These are phyloP conservation scores for Argentina silus DNA, from an alignment of 2,797 vertebrate genomes.

Conservation along the genomic window DNA sequence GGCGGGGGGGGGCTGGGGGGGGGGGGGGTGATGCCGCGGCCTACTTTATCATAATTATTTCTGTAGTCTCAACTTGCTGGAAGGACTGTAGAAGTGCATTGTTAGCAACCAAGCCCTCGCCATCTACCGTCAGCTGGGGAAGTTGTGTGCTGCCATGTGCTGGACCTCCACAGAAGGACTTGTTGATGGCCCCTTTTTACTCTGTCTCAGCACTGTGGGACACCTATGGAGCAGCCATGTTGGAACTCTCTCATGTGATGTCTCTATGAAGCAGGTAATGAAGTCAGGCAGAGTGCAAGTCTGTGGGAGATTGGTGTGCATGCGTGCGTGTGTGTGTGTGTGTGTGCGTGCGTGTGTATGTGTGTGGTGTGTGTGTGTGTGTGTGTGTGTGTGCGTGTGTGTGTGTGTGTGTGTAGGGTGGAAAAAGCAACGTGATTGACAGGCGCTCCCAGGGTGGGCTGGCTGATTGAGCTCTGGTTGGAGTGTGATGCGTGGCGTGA, in stretches of 20 bases:
- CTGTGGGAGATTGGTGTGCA: background rate
- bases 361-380: background rate
- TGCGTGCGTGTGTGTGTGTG: no score
- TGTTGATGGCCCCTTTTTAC: constrained; percentile 57
- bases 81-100: constrained; percentile 54
- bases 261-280: constrained; percentile 30
- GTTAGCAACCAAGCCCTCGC: constrained; percentile 55
- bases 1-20: constrained; percentile 32
- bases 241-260: constrained; percentile 17
- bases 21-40: constrained; percentile 31
- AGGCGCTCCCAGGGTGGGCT: constrained; percentile 21
- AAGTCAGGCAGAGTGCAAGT: constrained; percentile 1
- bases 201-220: constrained; percentile 54
- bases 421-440: constrained; percentile 52
- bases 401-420: background rate
- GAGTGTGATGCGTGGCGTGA: constrained; percentile 26
- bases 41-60: constrained; percentile 77
- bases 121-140: constrained; percentile 5
- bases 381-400: no score
- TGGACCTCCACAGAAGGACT: background rate
- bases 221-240: constrained; percentile 16
- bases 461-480: constrained; percentile 21
- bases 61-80: constrained; percentile 48
- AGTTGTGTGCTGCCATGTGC: constrained; percentile 2
- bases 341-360: no score